Evolutionary conservation across 2,797 vertebrate species (phyloP).

Genomic region (Gastrophryne carolinensis): DNA sequence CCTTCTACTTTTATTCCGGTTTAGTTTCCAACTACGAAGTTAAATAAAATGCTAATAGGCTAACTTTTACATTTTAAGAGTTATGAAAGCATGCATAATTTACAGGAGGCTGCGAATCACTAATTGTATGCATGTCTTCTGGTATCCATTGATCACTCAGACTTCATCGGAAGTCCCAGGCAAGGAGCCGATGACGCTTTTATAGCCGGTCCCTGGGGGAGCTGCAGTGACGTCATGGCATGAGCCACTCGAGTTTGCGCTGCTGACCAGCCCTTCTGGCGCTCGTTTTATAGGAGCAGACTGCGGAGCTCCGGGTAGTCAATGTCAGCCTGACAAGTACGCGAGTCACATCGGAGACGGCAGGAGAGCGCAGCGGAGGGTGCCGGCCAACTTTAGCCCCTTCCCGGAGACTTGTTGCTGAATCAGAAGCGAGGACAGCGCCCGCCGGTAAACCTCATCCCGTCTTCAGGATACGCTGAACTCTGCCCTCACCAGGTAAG

Average conservation of each 20-base stretch:
- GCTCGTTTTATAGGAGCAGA: slow-evolving; percentile 86
- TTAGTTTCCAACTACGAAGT: too few species aligned
- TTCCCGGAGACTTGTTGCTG: slow-evolving; percentile 25
- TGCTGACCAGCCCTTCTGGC: slow-evolving; percentile 68
- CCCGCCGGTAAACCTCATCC: slow-evolving; percentile 24
- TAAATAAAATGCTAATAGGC: too few species aligned
- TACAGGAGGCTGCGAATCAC: too few species aligned
- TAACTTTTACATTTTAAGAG: too few species aligned
- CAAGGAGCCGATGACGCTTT: slow-evolving; percentile 67
- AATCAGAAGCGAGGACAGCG: slow-evolving; percentile 72
- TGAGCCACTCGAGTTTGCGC: slow-evolving; percentile 38
- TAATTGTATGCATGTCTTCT: slow-evolving; percentile 34
- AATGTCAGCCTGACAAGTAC: slow-evolving; percentile 56
- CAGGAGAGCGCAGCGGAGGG: background rate
- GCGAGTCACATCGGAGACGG: slow-evolving; percentile 15
- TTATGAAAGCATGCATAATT: too few species aligned
- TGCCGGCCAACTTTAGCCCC: background rate
- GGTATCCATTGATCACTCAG: slow-evolving; percentile 65
- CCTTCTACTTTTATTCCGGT: too few species aligned
- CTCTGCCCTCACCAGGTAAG: background rate
- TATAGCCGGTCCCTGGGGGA: slow-evolving; percentile 71
- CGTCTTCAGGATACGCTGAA: background rate
- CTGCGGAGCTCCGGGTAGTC: slow-evolving; percentile 69
- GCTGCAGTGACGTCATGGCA: slow-evolving; percentile 80
- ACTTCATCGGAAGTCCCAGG: slow-evolving; percentile 61